Conservation (phyloP, 2,113 vertebrate species). For the Actenoides hombroni region DNA sequence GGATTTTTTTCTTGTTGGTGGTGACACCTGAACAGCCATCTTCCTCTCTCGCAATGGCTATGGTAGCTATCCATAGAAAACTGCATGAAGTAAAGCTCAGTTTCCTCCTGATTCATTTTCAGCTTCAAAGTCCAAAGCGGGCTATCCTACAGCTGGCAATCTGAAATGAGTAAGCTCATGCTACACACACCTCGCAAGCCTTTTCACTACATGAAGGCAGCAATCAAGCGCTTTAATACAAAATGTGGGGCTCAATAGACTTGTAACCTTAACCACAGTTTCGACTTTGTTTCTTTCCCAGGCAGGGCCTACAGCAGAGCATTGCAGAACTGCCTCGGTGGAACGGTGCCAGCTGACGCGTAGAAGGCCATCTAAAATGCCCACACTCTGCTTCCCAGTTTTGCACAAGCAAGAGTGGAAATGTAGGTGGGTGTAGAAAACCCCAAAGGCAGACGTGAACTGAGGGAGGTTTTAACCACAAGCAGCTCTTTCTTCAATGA, state of each 20-base stretch:
- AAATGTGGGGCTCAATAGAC: neutral
- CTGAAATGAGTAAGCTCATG: neutral
- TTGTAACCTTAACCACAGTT: neutral
- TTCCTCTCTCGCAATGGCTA: neutral
- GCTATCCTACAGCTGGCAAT: neutral
- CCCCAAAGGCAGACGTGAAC: neutral
- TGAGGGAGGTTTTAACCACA: neutral
- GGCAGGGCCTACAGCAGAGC: neutral
- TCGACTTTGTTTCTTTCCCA: neutral
- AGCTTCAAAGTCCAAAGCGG: neutral
- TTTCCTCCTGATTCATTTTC: neutral
- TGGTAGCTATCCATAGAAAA: neutral
- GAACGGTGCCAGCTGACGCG: neutral
- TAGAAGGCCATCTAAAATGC: neutral
- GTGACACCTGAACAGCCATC: neutral
- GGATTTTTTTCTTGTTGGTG: neutral
- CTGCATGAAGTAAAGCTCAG: neutral
- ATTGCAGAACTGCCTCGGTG: neutral
- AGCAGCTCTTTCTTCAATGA: neutral
- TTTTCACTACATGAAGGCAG: neutral
- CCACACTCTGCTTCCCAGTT: neutral
- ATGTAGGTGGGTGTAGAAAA: neutral
- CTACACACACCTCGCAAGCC: neutral
- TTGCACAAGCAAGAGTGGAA: neutral
- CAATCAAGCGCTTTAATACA: neutral